Evolutionary conservation across 2,113 vertebrate species (phyloP).

Genomic region (Myocastor coypus): DNA sequence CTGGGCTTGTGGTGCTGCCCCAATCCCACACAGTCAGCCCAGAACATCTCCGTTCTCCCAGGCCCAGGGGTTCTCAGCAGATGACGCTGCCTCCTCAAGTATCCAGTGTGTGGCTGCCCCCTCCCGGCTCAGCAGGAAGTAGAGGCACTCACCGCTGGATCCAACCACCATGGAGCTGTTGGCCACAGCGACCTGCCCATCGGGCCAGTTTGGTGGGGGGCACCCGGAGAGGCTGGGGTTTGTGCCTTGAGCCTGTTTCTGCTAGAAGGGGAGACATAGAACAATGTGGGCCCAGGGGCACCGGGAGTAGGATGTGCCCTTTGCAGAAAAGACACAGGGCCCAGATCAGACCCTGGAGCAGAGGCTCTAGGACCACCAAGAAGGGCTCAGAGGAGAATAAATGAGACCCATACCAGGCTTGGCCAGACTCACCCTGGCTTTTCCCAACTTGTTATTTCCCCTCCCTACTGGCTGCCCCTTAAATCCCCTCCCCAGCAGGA

Average conservation of each 20-base stretch:
- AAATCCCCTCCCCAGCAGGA: neutral
- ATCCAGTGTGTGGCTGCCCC: accelerated
- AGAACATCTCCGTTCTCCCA: neutral
- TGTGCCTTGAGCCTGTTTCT: slow-evolving; percentile 52
- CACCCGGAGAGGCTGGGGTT: slow-evolving; percentile 67
- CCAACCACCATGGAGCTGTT: slow-evolving; percentile 76
- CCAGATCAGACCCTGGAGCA: neutral
- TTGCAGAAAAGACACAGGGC: accelerated
- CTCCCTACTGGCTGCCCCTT: accelerated
- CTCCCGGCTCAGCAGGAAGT: no score
- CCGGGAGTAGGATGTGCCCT: no score
- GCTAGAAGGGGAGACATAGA: neutral
- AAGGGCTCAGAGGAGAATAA: neutral
- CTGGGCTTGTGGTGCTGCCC: neutral
- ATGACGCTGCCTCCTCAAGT: neutral
- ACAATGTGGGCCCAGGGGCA: neutral
- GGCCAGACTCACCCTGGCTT: neutral
- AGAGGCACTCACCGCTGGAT: slow-evolving; percentile 84
- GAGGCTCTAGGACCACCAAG: accelerated
- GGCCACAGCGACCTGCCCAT: slow-evolving; percentile 68
- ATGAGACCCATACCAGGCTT: accelerated
- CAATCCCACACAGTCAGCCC: neutral
- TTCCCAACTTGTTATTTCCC: neutral
- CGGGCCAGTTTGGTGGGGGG: slow-evolving; percentile 75
- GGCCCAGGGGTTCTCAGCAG: neutral